Percentiles rank a stretch among this genome's conserved stretches.
These are phyloP conservation scores for Unio pictorum DNA, from an alignment of 2,888 invertebrate species.

Conservation along the genomic window DNA sequence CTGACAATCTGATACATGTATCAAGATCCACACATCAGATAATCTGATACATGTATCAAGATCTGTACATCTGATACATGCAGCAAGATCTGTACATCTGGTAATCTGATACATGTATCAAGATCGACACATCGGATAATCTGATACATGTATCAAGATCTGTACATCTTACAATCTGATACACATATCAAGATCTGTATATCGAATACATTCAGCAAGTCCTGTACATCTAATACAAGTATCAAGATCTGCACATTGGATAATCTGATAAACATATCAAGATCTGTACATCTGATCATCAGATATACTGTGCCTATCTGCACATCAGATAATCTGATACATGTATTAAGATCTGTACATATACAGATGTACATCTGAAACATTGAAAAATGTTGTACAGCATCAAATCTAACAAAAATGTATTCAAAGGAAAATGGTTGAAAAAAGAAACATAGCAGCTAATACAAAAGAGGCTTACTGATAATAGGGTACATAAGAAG, in stretches of 20 bases:
- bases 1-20: too few relatives aligned
- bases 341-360: background rate
- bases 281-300: background rate
- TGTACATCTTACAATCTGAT: too few relatives aligned
- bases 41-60: too few relatives aligned
- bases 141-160: too few relatives aligned
- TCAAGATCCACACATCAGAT: background rate
- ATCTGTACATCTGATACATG: too few relatives aligned
- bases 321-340: background rate
- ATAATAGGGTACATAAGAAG: conserved; percentile 99
- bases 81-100: background rate
- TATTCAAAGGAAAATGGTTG: background rate
- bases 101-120: background rate
- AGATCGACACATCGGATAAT: background rate
- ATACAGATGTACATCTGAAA: too few relatives aligned
- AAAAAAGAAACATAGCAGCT: too few relatives aligned
- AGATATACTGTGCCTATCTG: background rate
- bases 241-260: too few relatives aligned
- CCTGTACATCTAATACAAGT: too few relatives aligned
- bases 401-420: background rate
- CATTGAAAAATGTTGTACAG: background rate
- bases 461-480: conserved; percentile 76
- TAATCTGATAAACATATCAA: background rate
- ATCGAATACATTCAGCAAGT: too few relatives aligned
- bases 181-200: too few relatives aligned